Conservation (phyloP, 2,113 vertebrate genomes). For the Eonycteris spelaea region DNA sequence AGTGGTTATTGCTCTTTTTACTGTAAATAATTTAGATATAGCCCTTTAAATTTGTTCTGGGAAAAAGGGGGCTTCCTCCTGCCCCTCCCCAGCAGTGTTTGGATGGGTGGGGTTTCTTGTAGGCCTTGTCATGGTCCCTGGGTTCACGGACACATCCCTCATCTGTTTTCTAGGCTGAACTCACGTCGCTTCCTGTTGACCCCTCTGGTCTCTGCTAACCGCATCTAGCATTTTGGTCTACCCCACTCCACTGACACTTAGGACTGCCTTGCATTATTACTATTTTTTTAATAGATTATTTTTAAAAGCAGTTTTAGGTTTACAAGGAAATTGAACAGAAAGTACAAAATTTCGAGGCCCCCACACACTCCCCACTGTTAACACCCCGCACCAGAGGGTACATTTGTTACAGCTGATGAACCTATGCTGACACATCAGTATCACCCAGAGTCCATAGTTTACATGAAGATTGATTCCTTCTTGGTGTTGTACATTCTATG, state of each 20-base stretch:
- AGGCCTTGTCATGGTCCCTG: not conserved
- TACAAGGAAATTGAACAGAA: not conserved
- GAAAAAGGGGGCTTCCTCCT: not conserved
- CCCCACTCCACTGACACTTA: not conserved
- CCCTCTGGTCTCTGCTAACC: not conserved
- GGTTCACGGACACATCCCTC: not conserved
- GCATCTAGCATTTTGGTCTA: not conserved
- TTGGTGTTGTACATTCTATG: not conserved
- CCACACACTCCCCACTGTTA: too few relatives aligned
- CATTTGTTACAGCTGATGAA: not conserved
- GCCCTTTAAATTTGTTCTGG: conserved; percentile 26
- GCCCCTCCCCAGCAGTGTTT: not conserved
- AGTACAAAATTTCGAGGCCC: not conserved
- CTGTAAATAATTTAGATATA: conserved; percentile 49
- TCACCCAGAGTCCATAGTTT: not conserved
- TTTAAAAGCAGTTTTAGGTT: not conserved
- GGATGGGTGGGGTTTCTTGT: not conserved
- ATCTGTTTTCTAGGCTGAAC: not conserved
- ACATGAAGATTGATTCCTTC: not conserved
- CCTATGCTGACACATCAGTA: not conserved
- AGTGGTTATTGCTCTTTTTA: conserved; percentile 63
- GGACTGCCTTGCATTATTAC: not conserved
- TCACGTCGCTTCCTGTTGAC: not conserved
- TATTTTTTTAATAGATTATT: not conserved
- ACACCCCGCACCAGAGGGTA: not conserved